Evolutionary conservation across 2,113 vertebrate species (phyloP).

Genomic region (Catagonus wagneri): DNA sequence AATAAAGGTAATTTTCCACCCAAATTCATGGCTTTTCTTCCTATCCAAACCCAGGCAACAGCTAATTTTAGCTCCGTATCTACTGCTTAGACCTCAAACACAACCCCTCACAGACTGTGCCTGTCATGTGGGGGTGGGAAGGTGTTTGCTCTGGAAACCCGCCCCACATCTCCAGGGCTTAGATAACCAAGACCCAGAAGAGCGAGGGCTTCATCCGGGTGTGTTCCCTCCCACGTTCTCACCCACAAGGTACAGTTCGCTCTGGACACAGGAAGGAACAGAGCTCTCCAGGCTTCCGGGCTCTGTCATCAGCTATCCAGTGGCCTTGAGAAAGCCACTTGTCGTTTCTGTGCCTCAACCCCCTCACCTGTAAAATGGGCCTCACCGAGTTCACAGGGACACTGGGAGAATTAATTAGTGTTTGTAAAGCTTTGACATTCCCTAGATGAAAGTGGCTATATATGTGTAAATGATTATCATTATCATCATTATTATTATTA

Average conservation of each 20-base stretch:
- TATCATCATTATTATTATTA: conserved; percentile 73
- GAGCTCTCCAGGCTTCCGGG: background rate
- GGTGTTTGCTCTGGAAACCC: background rate
- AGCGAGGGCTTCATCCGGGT: background rate
- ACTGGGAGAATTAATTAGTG: conserved; percentile 77
- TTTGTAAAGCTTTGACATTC: conserved; percentile 74
- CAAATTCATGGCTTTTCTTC: background rate
- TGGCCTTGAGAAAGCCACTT: conserved; percentile 68
- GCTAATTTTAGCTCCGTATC: background rate
- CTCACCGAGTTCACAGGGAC: conserved; percentile 79
- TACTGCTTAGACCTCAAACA: background rate
- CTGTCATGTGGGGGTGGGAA: background rate
- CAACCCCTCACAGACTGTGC: background rate
- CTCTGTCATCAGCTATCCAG: background rate
- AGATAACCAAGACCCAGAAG: background rate
- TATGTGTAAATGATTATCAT: conserved; percentile 78
- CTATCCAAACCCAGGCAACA: background rate
- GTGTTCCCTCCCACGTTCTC: background rate
- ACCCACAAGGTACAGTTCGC: background rate
- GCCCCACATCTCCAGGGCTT: background rate
- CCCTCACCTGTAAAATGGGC: conserved; percentile 73
- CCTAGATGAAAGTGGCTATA: conserved; percentile 79
- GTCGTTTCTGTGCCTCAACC: conserved; percentile 52
- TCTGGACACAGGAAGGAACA: background rate
- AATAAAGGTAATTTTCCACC: background rate